Percentiles rank a stretch among this genome's conserved stretches.
Evolutionary conservation across 35 echinoderm and acorn worm genomes (phyloP).

Genomic region (Ptychodera flava): DNA sequence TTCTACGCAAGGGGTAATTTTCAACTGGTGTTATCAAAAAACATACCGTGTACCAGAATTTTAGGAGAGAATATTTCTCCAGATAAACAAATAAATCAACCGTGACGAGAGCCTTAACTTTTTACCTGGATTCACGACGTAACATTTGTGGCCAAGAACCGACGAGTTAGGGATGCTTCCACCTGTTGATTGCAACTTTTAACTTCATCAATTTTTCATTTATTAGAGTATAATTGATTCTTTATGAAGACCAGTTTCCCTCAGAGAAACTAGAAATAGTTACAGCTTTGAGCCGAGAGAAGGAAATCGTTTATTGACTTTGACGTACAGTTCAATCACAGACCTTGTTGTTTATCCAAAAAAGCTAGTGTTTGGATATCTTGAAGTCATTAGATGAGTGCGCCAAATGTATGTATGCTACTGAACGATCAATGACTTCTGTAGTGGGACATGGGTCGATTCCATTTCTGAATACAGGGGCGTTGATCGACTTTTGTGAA

Average conservation of each 20-base stretch:
- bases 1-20: background rate
- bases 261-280: background rate
- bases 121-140: background rate
- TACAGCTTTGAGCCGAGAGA: background rate
- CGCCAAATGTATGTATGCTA: background rate
- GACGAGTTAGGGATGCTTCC: background rate
- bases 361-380: background rate
- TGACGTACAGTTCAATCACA: background rate
- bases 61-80: background rate
- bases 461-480: too few species aligned
- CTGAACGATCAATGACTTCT: too few species aligned
- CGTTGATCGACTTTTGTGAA: too few species aligned
- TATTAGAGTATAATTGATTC: background rate
- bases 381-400: background rate
- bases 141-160: background rate
- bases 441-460: too few species aligned
- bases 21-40: background rate
- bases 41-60: background rate
- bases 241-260: background rate
- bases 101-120: background rate
- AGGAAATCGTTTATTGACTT: background rate
- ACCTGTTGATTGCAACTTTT: background rate
- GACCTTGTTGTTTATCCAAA: background rate
- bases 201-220: background rate
- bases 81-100: background rate